These are phyloP conservation scores for Eledona agricola DNA, from an alignment of 2,888 invertebrate genomes.

Conservation along the genomic window DNA sequence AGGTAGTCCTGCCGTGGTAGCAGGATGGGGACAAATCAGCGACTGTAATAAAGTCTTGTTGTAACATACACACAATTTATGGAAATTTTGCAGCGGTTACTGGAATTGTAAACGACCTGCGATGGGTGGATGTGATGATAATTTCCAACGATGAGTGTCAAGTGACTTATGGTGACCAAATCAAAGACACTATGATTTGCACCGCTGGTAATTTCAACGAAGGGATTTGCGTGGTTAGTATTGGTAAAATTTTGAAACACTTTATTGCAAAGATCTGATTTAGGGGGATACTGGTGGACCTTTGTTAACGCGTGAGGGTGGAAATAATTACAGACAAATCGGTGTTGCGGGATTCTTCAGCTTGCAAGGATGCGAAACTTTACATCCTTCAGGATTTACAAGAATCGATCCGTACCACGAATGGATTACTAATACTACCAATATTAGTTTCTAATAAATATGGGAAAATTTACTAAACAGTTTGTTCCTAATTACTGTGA, in stretches of 20 bases:
- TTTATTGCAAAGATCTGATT: not conserved
- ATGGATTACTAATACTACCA: conserved; percentile 14
- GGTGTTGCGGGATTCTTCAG: conserved; percentile 20
- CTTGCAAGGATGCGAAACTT: conserved; percentile 15
- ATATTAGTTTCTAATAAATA: too few species aligned
- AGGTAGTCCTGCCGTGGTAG: conserved; percentile 1
- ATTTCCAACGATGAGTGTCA: conserved; percentile 16
- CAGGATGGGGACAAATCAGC: conserved; percentile 24
- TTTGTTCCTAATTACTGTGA: too few species aligned
- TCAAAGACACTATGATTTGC: conserved; percentile 9
- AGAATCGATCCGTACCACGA: conserved; percentile 13
- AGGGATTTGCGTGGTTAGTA: conserved; percentile 15
- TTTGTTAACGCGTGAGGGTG: conserved; percentile 3
- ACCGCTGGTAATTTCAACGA: conserved; percentile 22
- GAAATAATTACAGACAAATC: conserved; percentile 3
- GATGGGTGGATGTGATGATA: conserved; percentile 7
- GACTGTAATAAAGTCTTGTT: conserved; percentile 7
- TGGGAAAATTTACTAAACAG: too few species aligned
- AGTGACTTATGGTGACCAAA: conserved; percentile 16
- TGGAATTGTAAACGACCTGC: conserved; percentile 15
- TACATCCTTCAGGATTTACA: conserved; percentile 15
- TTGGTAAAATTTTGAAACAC: conserved; percentile 2
- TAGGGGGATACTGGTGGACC: conserved; percentile 23
- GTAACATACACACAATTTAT: not conserved
- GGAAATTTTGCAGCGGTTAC: conserved; percentile 3